A percentile compares a stretch with the other conserved stretches of the same genome.
Conservation (phyloP, 2,113 vertebrate genomes). For the Salvator merianae region DNA sequence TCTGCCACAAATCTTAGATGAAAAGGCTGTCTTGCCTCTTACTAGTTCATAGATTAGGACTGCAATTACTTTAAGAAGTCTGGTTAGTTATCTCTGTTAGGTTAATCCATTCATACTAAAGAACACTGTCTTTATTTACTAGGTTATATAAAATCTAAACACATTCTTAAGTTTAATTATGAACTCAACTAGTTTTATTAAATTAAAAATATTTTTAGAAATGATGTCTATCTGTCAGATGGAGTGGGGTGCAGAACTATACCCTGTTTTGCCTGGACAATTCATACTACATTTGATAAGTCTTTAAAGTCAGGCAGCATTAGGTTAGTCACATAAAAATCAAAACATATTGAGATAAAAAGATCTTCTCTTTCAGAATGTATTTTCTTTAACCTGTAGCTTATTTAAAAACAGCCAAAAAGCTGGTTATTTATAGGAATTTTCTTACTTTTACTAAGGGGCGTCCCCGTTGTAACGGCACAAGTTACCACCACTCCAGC, state of each 20-base stretch:
- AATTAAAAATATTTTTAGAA: no score
- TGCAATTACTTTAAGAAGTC: slow-evolving; percentile 55
- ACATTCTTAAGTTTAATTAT: slow-evolving; percentile 72
- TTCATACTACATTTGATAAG: no score
- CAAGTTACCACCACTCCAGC: slow-evolving; percentile 31
- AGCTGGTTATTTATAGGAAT: slow-evolving; percentile 55
- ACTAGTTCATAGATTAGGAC: slow-evolving; percentile 23
- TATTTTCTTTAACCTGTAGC: slow-evolving; percentile 67
- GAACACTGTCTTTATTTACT: slow-evolving; percentile 66
- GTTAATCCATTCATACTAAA: slow-evolving; percentile 64
- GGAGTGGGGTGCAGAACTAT: slow-evolving; percentile 72
- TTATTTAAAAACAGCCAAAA: slow-evolving; percentile 62
- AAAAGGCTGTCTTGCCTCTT: slow-evolving; percentile 53
- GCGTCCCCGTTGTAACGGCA: slow-evolving; percentile 33
- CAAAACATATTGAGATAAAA: slow-evolving; percentile 58
- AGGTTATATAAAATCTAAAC: slow-evolving; percentile 71
- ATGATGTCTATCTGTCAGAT: slow-evolving; percentile 73
- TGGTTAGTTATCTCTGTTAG: slow-evolving; percentile 68
- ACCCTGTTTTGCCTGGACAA: slow-evolving; percentile 70
- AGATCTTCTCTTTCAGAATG: slow-evolving; percentile 60
- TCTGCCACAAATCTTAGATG: slow-evolving; percentile 48
- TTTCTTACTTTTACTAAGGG: slow-evolving; percentile 56
- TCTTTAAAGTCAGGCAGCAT: no score
- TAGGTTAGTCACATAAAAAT: slow-evolving; percentile 74
- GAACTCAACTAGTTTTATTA: slow-evolving; percentile 77